phyloP scores from a whole-genome alignment of 2,113 vertebrate species.

The Trichomycterus rosablanca region DNA sequence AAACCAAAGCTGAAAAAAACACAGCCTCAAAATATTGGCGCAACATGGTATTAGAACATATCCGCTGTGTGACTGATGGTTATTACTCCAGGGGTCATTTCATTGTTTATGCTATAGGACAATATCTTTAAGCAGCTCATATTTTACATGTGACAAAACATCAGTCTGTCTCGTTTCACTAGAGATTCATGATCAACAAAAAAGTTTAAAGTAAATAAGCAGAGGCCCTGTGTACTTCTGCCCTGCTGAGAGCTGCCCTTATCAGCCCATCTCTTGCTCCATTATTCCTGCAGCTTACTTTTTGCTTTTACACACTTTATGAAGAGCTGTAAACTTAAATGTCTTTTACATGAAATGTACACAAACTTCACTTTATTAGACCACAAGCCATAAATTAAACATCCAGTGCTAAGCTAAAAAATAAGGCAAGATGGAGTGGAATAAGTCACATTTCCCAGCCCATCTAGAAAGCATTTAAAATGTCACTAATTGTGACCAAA shows the following conservation, averaged over 20 bases:
- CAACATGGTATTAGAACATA: slow-evolving; percentile 33
- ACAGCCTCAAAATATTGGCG: slow-evolving; percentile 20
- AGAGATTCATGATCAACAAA: slow-evolving; percentile 27
- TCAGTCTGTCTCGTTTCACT: slow-evolving; percentile 43
- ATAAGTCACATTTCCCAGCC: slow-evolving; percentile 24
- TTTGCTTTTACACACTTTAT: slow-evolving; percentile 38
- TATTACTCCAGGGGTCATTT: slow-evolving; percentile 40
- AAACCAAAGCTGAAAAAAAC: slow-evolving; percentile 9
- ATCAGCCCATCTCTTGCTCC: slow-evolving; percentile 30
- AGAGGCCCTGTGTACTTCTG: slow-evolving; percentile 21
- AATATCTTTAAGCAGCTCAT: slow-evolving; percentile 46
- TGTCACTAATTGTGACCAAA: slow-evolving; percentile 65
- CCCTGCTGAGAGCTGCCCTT: slow-evolving; percentile 35
- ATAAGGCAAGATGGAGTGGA: slow-evolving; percentile 7
- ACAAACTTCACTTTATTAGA: slow-evolving; percentile 46
- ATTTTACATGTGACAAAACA: slow-evolving; percentile 49
- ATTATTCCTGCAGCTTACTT: slow-evolving; percentile 33
- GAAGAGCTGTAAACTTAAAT: slow-evolving; percentile 37
- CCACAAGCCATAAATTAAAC: slow-evolving; percentile 40
- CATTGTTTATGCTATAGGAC: slow-evolving; percentile 42
- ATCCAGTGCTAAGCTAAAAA: slow-evolving; percentile 27
- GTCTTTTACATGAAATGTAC: slow-evolving; percentile 37
- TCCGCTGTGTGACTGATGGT: slow-evolving; percentile 41
- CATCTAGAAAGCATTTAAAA: slow-evolving; percentile 55
- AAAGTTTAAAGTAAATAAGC: slow-evolving; percentile 46